phyloP scores from a whole-genome alignment of 2,888 invertebrate genomes.

The Strigamia transsilvanica region DNA sequence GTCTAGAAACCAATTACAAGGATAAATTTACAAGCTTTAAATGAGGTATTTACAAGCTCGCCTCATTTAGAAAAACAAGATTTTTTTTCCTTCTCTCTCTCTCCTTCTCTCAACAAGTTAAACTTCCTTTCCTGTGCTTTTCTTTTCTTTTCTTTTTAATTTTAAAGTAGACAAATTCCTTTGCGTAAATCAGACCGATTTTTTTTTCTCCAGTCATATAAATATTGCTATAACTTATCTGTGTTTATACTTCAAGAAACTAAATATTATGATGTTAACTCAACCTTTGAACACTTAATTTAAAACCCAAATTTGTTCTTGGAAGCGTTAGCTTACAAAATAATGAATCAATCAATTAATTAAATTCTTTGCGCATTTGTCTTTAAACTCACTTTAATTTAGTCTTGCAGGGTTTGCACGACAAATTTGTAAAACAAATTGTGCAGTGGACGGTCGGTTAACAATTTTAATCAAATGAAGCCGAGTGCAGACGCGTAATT shows the following conservation, averaged over 20 bases:
- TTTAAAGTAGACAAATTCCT: background rate
- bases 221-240: background rate
- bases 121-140: constrained; percentile 1
- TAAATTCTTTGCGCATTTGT: background rate
- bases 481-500: constrained; percentile 2
- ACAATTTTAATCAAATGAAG: constrained; percentile 38
- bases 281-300: background rate
- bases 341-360: background rate
- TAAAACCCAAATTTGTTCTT: no score
- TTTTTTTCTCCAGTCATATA: background rate
- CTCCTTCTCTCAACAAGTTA: background rate
- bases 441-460: constrained; percentile 30
- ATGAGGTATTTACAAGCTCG: constrained; percentile 43
- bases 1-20: constrained; percentile 35
- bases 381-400: background rate
- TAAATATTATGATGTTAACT: background rate
- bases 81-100: constrained; percentile 12
- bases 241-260: background rate
- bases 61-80: constrained; percentile 35
- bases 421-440: constrained; percentile 29
- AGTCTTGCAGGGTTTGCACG: background rate
- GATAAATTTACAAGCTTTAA: constrained; percentile 38
- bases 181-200: constrained; percentile 3
- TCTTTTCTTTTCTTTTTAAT: background rate
- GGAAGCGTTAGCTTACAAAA: background rate